Conservation (phyloP, 2,888 invertebrate genomes). For the Catocala sponsa region DNA sequence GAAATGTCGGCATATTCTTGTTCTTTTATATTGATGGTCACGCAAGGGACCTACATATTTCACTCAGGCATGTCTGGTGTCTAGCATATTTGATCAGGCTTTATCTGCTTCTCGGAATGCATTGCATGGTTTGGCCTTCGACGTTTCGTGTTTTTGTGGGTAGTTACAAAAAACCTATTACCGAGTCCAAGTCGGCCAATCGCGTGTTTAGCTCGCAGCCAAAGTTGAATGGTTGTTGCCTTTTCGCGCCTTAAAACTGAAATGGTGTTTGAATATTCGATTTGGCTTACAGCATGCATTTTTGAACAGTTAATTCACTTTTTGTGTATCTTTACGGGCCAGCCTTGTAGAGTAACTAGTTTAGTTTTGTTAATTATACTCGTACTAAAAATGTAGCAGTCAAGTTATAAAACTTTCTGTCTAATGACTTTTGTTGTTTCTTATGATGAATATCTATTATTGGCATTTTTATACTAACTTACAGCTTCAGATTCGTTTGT, state of each 20-base stretch:
- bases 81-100: conserved; percentile 10
- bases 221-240: conserved; percentile 2
- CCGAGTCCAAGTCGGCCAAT: neutral
- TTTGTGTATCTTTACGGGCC: neutral
- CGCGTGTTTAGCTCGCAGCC: neutral
- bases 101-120: conserved; percentile 3
- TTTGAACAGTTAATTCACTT: neutral
- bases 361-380: too few relatives aligned
- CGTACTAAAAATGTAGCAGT: too few relatives aligned
- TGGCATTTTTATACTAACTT: too few relatives aligned
- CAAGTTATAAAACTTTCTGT: too few relatives aligned
- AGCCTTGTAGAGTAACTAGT: neutral
- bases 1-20: neutral
- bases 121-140: conserved; percentile 40
- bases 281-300: neutral
- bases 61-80: neutral
- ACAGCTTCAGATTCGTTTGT: too few relatives aligned
- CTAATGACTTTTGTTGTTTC: too few relatives aligned
- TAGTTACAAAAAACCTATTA: neutral
- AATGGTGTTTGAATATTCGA: conserved; percentile 1
- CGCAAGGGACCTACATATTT: conserved; percentile 10
- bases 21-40: conserved; percentile 6
- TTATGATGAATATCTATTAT: too few relatives aligned
- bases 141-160: conserved; percentile 1
- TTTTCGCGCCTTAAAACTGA: conserved; percentile 2